phyloP scores from a whole-genome alignment of 2,113 vertebrate species.

The Amblyopsis rosae region DNA sequence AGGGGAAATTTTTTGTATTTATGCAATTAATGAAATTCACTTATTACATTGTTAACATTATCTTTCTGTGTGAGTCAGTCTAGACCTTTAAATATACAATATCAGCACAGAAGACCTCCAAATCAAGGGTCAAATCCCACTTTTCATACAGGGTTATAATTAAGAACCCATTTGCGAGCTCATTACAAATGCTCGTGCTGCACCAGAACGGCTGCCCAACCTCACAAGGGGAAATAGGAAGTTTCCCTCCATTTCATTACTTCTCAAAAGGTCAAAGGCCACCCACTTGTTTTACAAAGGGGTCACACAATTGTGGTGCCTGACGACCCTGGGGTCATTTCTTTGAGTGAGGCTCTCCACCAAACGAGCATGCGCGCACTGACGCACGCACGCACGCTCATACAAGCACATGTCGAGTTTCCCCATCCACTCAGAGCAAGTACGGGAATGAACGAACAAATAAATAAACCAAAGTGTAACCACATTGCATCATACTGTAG shows the following conservation, averaged over 20 bases:
- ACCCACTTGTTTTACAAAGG: constrained; percentile 64
- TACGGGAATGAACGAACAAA: constrained; percentile 50
- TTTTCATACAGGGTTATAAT: constrained; percentile 40
- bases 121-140: constrained; percentile 21
- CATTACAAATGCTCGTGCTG: constrained; percentile 46
- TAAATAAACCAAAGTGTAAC: constrained; percentile 64
- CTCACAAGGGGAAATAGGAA: constrained; percentile 55
- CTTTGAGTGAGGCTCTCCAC: constrained; percentile 31
- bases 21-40: no score
- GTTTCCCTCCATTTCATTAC: constrained; percentile 64
- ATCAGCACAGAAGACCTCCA: constrained; percentile 26
- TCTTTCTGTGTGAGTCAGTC: constrained; percentile 27
- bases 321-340: constrained; percentile 56
- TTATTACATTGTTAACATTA: constrained; percentile 4
- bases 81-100: constrained; percentile 30
- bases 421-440: constrained; percentile 50
- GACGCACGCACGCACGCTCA: constrained; percentile 10
- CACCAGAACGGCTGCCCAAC: constrained; percentile 26
- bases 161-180: constrained; percentile 53
- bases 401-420: constrained; percentile 43
- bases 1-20: background rate
- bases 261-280: constrained; percentile 65
- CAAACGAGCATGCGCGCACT: constrained; percentile 9
- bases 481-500: constrained; percentile 48
- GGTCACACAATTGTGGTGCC: constrained; percentile 56